phyloP scores from a whole-genome alignment of 1,140 invertebrate genomes.

The Drosophila nikananu region DNA sequence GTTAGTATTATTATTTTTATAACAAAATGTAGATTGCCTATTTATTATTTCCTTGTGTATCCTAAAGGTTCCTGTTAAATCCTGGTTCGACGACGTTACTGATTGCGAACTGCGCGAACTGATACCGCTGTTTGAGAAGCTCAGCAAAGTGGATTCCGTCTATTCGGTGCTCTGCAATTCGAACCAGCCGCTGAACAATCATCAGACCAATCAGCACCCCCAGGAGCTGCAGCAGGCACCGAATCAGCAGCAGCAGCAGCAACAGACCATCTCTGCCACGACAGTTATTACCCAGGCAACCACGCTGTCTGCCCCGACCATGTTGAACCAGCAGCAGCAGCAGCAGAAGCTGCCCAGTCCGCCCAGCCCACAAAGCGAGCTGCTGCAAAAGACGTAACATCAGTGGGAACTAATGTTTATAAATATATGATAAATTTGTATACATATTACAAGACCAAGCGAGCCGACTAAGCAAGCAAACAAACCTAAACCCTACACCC shows the following conservation, averaged over 20 bases:
- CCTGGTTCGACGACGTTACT: conserved; percentile 99
- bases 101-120: conserved; percentile 97
- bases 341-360: conserved; percentile 73
- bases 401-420: conserved; percentile 86
- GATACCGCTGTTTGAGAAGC: conserved; percentile 97
- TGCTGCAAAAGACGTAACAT: conserved; percentile 85
- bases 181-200: conserved; percentile 91
- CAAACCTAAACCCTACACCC: conserved; percentile 22
- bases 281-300: conserved; percentile 84
- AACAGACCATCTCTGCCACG: conserved; percentile 84
- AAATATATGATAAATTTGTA: conserved; percentile 85
- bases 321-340: conserved; percentile 70
- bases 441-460: conserved; percentile 81
- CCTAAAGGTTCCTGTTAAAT: conserved; percentile 95
- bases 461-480: conserved; percentile 64
- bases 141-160: conserved; percentile 97
- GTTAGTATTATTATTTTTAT: conserved; percentile 89
- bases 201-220: conserved; percentile 75
- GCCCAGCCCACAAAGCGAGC: conserved; percentile 83
- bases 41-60: not conserved
- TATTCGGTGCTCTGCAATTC: conserved; percentile 96
- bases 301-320: conserved; percentile 81
- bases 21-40: not conserved
- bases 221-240: conserved; percentile 73
- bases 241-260: conserved; percentile 69